These are phyloP conservation scores for Pseudochirops corinnae DNA, from an alignment of 2,797 vertebrate genomes.

Conservation along the genomic window DNA sequence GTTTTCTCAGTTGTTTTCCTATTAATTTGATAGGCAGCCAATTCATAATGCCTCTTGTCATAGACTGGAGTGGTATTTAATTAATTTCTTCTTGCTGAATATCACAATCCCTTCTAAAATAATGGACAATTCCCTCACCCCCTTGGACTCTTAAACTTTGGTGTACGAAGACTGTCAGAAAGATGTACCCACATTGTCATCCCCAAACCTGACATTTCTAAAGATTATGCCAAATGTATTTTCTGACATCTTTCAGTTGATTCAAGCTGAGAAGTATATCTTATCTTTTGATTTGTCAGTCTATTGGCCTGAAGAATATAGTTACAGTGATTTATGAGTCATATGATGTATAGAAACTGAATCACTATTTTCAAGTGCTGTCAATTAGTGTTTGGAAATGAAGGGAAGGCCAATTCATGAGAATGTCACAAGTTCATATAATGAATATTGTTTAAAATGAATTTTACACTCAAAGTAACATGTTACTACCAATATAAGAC, in stretches of 20 bases:
- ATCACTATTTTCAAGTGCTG: slow-evolving; percentile 46
- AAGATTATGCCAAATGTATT: slow-evolving; percentile 75
- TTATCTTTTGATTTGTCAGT: slow-evolving; percentile 72
- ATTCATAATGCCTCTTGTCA: slow-evolving; percentile 57
- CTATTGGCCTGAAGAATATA: slow-evolving; percentile 61
- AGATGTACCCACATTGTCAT: slow-evolving; percentile 54
- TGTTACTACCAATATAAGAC: slow-evolving; percentile 52
- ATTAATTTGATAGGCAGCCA: slow-evolving; percentile 51
- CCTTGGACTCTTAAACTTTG: slow-evolving; percentile 67
- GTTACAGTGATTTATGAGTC: not conserved
- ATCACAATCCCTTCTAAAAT: slow-evolving; percentile 65
- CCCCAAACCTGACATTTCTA: slow-evolving; percentile 59
- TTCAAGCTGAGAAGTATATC: slow-evolving; percentile 63
- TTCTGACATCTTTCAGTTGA: slow-evolving; percentile 76
- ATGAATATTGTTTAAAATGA: slow-evolving; percentile 71
- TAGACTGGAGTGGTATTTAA: slow-evolving; percentile 37
- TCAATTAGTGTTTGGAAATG: slow-evolving; percentile 63
- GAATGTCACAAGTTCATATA: slow-evolving; percentile 53
- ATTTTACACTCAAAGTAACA: slow-evolving; percentile 50
- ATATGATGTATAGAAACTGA: slow-evolving; percentile 14
- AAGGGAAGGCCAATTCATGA: slow-evolving; percentile 14
- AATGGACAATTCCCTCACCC: slow-evolving; percentile 60
- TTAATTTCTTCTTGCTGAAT: slow-evolving; percentile 13
- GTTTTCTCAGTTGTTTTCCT: slow-evolving; percentile 37
- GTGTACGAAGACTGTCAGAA: slow-evolving; percentile 68